Conservation (phyloP, 2,888 invertebrate species). For the Spatulosminthurus flaviceps region DNA sequence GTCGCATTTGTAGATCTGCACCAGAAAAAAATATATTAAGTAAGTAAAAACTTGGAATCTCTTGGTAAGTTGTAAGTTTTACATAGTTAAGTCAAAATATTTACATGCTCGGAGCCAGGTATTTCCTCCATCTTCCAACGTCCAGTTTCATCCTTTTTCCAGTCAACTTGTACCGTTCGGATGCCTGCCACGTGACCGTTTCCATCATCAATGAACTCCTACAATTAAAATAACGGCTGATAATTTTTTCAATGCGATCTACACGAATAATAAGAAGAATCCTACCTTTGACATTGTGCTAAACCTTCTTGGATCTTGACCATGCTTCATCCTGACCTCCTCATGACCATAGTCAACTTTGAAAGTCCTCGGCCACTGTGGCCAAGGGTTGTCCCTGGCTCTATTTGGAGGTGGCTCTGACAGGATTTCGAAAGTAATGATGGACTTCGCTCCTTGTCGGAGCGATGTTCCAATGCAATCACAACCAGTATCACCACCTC, state of each 20-base stretch:
- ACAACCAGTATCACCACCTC: constrained; percentile 90
- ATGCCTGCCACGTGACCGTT: constrained; percentile 87
- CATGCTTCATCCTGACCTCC: constrained; percentile 90
- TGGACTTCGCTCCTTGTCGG: constrained; percentile 87
- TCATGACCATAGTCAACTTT: constrained; percentile 98
- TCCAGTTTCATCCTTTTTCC: constrained; percentile 88
- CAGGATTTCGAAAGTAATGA: constrained; percentile 96
- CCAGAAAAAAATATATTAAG: no score
- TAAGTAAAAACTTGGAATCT: no score
- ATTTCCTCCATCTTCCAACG: constrained; percentile 94
- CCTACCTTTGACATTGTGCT: constrained; percentile 85
- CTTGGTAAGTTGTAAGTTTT: neutral
- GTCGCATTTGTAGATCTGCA: constrained; percentile 80
- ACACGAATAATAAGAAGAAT: neutral
- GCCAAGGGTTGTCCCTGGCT: constrained; percentile 95
- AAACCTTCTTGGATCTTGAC: constrained; percentile 92
- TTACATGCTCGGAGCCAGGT: constrained; percentile 76
- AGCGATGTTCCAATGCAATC: constrained; percentile 98
- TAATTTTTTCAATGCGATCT: neutral
- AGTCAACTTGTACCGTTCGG: constrained; percentile 87
- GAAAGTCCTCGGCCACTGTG: constrained; percentile 96
- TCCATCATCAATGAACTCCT: constrained; percentile 91
- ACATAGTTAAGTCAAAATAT: neutral
- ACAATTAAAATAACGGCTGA: constrained; percentile 40
- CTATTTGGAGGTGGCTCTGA: constrained; percentile 87